Conservation (phyloP, 2,888 invertebrate genomes). For the Caenorhabditis imperialis region DNA sequence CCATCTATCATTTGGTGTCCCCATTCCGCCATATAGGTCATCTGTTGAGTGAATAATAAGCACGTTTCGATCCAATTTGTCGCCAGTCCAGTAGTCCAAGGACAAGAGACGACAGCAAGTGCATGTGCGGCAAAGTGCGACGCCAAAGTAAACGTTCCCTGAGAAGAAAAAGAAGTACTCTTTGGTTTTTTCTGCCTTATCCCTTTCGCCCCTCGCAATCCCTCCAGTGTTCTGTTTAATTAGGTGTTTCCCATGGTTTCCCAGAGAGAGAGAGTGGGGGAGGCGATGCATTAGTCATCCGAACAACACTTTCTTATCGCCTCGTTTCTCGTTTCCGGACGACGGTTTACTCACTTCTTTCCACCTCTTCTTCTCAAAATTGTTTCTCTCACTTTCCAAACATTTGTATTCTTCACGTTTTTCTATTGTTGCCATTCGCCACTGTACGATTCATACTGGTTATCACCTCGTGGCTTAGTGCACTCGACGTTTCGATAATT, state of each 20-base stretch:
- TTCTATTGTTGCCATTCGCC: neutral
- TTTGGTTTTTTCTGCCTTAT: slow-evolving; percentile 31
- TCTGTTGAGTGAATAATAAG: slow-evolving; percentile 45
- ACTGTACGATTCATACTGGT: slow-evolving; percentile 35
- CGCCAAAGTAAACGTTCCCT: slow-evolving; percentile 22
- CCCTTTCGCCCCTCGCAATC: slow-evolving; percentile 27
- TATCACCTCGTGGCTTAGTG: slow-evolving; percentile 20
- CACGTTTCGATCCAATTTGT: slow-evolving; percentile 46
- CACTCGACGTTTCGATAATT: slow-evolving; percentile 25
- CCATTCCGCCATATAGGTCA: slow-evolving; percentile 35
- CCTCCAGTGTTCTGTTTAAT: slow-evolving; percentile 35
- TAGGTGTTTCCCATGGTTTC: slow-evolving; percentile 36
- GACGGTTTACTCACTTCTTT: slow-evolving; percentile 1
- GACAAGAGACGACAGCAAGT: slow-evolving; percentile 19
- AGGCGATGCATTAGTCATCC: slow-evolving; percentile 30
- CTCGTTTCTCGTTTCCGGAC: slow-evolving; percentile 17
- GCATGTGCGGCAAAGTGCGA: slow-evolving; percentile 18
- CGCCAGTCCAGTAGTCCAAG: slow-evolving; percentile 31
- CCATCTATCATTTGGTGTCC: slow-evolving; percentile 5
- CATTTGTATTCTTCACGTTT: slow-evolving; percentile 8
- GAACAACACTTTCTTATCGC: slow-evolving; percentile 27
- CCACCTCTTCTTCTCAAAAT: neutral
- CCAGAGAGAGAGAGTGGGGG: slow-evolving; percentile 13
- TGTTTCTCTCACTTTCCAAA: neutral
- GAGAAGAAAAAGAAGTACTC: slow-evolving; percentile 6